Percentiles rank a stretch among this genome's conserved stretches.
These are phyloP conservation scores for Harlomillsia oculata DNA, from an alignment of 1,140 invertebrate species.

Conservation along the genomic window DNA sequence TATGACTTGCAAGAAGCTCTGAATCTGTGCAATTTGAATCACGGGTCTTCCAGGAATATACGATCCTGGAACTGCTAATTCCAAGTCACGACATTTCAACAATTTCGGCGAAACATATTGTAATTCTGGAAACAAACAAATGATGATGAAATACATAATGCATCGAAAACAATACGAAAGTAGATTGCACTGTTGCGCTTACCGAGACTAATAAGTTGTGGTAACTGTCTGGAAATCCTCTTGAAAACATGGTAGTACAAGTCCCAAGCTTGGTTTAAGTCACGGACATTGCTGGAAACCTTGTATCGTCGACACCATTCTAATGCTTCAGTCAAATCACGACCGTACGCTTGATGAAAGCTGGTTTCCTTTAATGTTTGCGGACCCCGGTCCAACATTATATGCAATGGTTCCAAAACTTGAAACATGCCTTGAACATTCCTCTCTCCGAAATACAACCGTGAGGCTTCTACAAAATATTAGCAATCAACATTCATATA, in stretches of 20 bases:
- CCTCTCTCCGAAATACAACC: constrained; percentile 90
- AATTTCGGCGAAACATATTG: constrained; percentile 93
- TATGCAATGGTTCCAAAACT: constrained; percentile 86
- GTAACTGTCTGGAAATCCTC: constrained; percentile 85
- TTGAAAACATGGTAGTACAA: constrained; percentile 96
- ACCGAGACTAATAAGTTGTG: constrained; percentile 66
- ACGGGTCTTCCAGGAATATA: constrained; percentile 81
- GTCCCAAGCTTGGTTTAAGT: constrained; percentile 93
- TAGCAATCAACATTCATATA: too few relatives aligned
- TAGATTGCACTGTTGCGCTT: background rate
- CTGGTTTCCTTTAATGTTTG: constrained; percentile 94
- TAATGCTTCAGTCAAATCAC: constrained; percentile 83
- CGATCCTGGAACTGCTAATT: constrained; percentile 89
- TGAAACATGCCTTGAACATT: constrained; percentile 93
- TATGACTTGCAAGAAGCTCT: constrained; percentile 77
- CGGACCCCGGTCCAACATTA: constrained; percentile 83
- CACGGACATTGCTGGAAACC: constrained; percentile 70
- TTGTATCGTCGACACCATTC: constrained; percentile 88
- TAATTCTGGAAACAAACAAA: constrained; percentile 53
- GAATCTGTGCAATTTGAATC: constrained; percentile 78
- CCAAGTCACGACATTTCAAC: constrained; percentile 75
- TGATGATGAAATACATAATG: constrained; percentile 36
- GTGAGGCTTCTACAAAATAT: constrained; percentile 53
- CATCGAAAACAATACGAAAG: background rate
- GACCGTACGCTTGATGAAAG: constrained; percentile 83